Evolutionary conservation across 2,113 vertebrate species (phyloP).

Genomic region (Thryonomys swinderianus): DNA sequence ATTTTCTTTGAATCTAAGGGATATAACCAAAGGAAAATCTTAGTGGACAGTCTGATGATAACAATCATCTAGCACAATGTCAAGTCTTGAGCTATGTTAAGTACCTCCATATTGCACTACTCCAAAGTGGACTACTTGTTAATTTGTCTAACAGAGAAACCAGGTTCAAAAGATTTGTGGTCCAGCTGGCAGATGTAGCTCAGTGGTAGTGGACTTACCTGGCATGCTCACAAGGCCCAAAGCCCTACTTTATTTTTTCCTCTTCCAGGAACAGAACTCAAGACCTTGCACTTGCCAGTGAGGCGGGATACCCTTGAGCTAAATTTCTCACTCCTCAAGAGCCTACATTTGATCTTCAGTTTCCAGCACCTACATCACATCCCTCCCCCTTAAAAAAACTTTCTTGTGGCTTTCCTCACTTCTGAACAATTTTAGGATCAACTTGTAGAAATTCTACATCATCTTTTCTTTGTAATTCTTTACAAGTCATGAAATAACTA

Average conservation of each 20-base stretch:
- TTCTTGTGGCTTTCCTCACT: not conserved
- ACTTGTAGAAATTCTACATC: not conserved
- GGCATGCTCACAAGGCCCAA: not conserved
- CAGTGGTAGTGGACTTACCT: not conserved
- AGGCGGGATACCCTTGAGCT: too few relatives aligned
- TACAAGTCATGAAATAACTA: not conserved
- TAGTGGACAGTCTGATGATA: not conserved
- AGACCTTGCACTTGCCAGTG: too few relatives aligned
- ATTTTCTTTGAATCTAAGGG: not conserved
- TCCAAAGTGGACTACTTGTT: not conserved
- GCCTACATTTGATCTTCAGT: not conserved
- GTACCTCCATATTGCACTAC: not conserved
- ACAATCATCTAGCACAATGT: not conserved
- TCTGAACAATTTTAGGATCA: conserved; percentile 7
- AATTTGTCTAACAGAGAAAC: not conserved
- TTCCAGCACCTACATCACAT: not conserved
- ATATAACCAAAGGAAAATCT: not conserved
- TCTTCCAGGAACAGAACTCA: too few relatives aligned
- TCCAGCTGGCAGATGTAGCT: not conserved
- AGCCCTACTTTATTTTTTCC: too few relatives aligned
- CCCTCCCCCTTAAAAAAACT: not conserved
- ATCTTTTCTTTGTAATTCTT: not conserved
- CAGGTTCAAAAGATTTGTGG: not conserved
- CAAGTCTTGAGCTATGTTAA: not conserved
- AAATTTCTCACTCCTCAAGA: too few relatives aligned